Base-by-base conservation (phyloP, 2,888 invertebrate species). In the Nomada goodeniana region DNA sequence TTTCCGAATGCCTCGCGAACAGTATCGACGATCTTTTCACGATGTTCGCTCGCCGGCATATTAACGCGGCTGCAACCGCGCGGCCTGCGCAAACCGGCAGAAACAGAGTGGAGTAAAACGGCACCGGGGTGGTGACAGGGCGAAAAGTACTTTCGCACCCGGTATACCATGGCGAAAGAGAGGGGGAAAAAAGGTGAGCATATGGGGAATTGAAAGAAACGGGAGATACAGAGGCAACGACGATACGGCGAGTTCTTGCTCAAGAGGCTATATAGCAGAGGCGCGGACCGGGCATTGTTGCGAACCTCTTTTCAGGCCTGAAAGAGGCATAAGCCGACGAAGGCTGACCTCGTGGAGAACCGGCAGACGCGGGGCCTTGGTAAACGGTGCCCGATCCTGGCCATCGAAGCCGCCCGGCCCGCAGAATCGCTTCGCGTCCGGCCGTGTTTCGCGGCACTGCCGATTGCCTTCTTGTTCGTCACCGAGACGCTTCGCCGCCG, bases 301-400 rank as follows among this genome's bases (percentile, higher is more conserved):
- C 80, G 83, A 80, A 80, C 67, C 88, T 87, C 89, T 87, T 87
- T 91, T 90, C 87, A 90, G 81, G 63, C 59, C 84, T 89, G 80
- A 90, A 88, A 87, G 88, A 89, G 83, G 83, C 89, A 89, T 87
- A 67, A 69, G 80, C 86, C 86, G 74, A 82, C 65, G 80, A 79
- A 79, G 78, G 86, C 75, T 90, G 90, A 90, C 88, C 89, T 88
- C 89, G 86, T 85, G 88, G 70, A 61, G 70, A 59, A 70, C 72
- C 59, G 64, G 50, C 82, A 67, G 76, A 77, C 82, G 18, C 64
- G 80, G 70, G 86, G 61, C 87, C 87, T 88, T 88, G 88, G 86
- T 78, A 80, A 85, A 78, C 86, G 86, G 83, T 74, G 75, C 84
- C 36, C 78, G 65, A 60, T 63, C 23, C 53, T 52, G 42, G 42